These are phyloP conservation scores for Sminthurinus aureus DNA, from an alignment of 2,888 invertebrate species.

Conservation along the genomic window DNA sequence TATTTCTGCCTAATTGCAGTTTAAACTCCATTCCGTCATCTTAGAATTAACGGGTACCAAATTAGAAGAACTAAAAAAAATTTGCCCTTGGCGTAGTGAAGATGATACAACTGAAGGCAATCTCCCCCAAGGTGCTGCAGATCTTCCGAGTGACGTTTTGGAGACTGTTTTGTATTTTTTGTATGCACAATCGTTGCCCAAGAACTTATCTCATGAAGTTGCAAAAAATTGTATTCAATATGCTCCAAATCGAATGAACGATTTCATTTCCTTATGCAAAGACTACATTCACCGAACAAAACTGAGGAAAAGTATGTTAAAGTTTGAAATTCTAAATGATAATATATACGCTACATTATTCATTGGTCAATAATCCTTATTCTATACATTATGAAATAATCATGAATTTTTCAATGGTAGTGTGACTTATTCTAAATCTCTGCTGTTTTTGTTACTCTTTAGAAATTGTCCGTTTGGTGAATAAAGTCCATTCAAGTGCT, in stretches of 20 bases:
- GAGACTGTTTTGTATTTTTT: conserved; percentile 71
- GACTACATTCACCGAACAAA: conserved; percentile 71
- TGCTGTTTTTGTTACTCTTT: conserved; percentile 31
- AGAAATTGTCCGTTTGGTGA: conserved; percentile 72
- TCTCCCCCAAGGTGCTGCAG: too few relatives aligned
- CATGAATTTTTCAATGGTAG: too few relatives aligned
- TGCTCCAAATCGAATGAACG: conserved; percentile 66
- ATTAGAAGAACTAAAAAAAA: too few relatives aligned
- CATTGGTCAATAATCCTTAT: too few relatives aligned
- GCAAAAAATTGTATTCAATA: conserved; percentile 68
- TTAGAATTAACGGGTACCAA: conserved; percentile 52
- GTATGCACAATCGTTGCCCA: conserved; percentile 72
- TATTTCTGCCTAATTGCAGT: too few relatives aligned
- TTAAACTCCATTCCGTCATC: conserved; percentile 56
- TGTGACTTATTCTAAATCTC: not conserved
- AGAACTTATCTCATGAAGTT: conserved; percentile 69
- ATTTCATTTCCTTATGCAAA: conserved; percentile 69
- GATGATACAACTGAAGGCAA: too few relatives aligned
- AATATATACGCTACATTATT: too few relatives aligned
- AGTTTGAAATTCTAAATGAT: conserved; percentile 7
- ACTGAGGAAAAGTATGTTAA: conserved; percentile 71
- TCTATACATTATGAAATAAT: too few relatives aligned
- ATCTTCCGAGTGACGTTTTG: conserved; percentile 70
- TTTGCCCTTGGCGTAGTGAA: too few relatives aligned
- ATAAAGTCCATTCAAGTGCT: conserved; percentile 72